Conservation (phyloP, 64 coral and sea anemone genomes). For the Montipora cactus region DNA sequence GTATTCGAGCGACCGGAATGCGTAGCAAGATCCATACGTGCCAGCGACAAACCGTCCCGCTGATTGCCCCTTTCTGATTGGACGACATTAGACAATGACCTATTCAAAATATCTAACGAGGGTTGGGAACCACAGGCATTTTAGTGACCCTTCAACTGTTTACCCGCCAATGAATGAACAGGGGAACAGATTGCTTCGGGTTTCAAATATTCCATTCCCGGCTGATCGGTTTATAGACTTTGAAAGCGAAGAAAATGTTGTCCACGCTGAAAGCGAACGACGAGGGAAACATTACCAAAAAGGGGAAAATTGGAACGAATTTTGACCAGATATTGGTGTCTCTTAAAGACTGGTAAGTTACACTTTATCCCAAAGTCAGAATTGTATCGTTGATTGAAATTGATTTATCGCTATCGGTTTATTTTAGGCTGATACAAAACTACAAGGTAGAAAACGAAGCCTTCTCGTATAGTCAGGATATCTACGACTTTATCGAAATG, state of each 20-base stretch:
- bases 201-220: too few relatives aligned
- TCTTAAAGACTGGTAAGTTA: not conserved
- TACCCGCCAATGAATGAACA: too few relatives aligned
- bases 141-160: too few relatives aligned
- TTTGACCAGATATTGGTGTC: not conserved
- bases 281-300: not conserved
- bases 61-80: too few relatives aligned
- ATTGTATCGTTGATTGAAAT: not conserved
- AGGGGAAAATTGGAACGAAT: not conserved
- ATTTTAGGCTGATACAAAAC: constrained; percentile 15
- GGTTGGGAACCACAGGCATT: too few relatives aligned
- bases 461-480: constrained; percentile 2
- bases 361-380: not conserved
- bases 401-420: not conserved
- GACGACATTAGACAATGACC: too few relatives aligned
- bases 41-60: too few relatives aligned
- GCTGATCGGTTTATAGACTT: too few relatives aligned
- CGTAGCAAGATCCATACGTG: too few relatives aligned
- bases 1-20: too few relatives aligned
- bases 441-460: constrained; percentile 6
- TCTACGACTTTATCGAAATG: not conserved
- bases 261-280: not conserved
- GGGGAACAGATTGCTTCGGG: too few relatives aligned
- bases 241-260: not conserved
- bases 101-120: too few relatives aligned